A percentile compares a stretch with the other conserved stretches of the same genome.
phyloP scores from a whole-genome alignment of 23 tunicate genomes.

The Oikopleura dioica region DNA sequence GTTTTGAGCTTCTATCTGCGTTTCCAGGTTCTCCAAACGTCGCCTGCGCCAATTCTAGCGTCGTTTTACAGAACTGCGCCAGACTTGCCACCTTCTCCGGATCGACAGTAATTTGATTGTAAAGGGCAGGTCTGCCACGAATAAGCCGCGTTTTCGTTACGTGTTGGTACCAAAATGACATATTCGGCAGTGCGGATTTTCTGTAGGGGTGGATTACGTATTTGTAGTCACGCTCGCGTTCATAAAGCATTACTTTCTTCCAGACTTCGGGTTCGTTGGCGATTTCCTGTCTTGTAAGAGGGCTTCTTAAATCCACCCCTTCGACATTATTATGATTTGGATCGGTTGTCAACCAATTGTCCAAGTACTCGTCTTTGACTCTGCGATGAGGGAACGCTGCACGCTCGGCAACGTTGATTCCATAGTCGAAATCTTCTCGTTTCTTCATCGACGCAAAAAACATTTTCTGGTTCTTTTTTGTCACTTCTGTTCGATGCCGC shows the following conservation, averaged over 20 bases:
- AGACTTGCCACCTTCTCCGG: not conserved
- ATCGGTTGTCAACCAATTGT: not conserved
- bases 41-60: too few relatives aligned
- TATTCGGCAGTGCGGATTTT: not conserved
- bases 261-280: not conserved
- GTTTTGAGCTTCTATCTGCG: too few relatives aligned
- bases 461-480: not conserved
- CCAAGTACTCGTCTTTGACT: not conserved
- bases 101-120: not conserved
- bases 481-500: not conserved
- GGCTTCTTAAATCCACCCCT: not conserved
- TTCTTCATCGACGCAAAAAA: not conserved
- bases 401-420: not conserved
- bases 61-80: not conserved
- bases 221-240: not conserved
- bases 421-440: not conserved
- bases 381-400: not conserved
- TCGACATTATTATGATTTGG: not conserved
- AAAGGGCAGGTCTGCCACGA: not conserved
- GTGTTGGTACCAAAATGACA: not conserved
- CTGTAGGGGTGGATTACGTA: not conserved
- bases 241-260: not conserved
- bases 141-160: not conserved
- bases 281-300: not conserved
- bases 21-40: too few relatives aligned